Evolutionary conservation across 2,888 invertebrate genomes (phyloP), one percentile per base, ranked within the genome.

Genomic region (Stomorhina lunata): DNA sequence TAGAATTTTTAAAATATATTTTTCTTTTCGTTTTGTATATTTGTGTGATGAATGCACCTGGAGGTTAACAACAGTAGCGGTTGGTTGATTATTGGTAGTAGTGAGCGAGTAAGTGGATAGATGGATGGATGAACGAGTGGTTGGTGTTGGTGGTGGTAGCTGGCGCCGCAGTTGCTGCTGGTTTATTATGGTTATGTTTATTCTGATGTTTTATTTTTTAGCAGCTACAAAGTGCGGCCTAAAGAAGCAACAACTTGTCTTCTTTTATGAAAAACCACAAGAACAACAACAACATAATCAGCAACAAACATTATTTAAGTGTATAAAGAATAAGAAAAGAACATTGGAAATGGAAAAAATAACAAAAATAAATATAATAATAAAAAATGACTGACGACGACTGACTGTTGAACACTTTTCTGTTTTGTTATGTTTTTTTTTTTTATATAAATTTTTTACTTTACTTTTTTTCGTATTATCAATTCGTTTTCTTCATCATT

Each of bases 201-300:
- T 61, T 55, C 15, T 50, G n/a, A n/a, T n/a, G n/a, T 32, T 25
- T 10, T 10, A 57, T 45, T 45, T 61, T 81, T 55, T 68, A 72
- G 72, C 61, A 81, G 55, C 81, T 72, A 81, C 81, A 77, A 71
- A 53, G 69, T 78, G 78, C 69, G 78, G 68, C 75, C 69, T 57
- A 37, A 82, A 79, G 82, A 82, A 82, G 79, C 82, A 82, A 82
- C 82, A 82, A 82, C 63, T 81, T 81, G 73, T 59, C 63, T 73
- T 77, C 53, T 68, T 76, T 78, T 40, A 25, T 32, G 17, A 29
- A 12, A 12, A 45, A 57, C 73, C 79, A 82, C 81, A 69, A 79
- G 75, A 75, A 68, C 29, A 73, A 57, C 50, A 79, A 40, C 66
- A 66, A 72, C 72, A 66, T 43, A 61, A 73, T 48, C 50, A 79